phyloP scores from a whole-genome alignment of 2,113 vertebrate species.

The Prunella himalayana region DNA sequence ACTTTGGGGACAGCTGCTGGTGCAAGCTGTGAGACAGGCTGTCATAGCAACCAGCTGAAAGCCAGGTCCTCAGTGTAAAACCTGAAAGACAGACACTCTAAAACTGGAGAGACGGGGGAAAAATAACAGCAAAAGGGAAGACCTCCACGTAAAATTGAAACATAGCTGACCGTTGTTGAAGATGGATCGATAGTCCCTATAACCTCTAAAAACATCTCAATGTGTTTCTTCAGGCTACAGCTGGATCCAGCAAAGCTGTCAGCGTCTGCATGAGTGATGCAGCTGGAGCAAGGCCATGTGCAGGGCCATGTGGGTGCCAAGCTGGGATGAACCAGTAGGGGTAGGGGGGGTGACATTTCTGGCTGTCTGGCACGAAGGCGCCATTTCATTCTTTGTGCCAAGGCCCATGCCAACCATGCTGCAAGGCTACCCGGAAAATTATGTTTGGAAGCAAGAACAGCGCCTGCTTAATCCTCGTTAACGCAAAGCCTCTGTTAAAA shows the following conservation, averaged over 20 bases:
- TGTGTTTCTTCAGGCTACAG: background rate
- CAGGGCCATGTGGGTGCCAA: background rate
- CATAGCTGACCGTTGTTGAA: rapidly evolving
- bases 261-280: background rate
- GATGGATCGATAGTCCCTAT: background rate
- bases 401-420: background rate
- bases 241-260: background rate
- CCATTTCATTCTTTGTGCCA: background rate
- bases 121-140: background rate
- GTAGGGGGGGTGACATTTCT: background rate
- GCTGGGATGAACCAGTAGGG: background rate
- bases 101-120: background rate
- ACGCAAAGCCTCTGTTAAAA: background rate
- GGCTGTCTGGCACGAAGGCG: background rate
- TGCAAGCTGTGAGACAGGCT: background rate
- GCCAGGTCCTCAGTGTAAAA: background rate
- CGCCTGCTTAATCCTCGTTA: slow-evolving; percentile 19
- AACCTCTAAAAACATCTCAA: background rate
- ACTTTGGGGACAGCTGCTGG: background rate
- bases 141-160: background rate
- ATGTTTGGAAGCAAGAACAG: background rate
- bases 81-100: background rate
- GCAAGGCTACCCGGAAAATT: background rate
- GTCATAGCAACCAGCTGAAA: background rate
- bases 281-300: background rate